phyloP scores from a whole-genome alignment of 2,113 vertebrate species.

The Fukomys damarensis region DNA sequence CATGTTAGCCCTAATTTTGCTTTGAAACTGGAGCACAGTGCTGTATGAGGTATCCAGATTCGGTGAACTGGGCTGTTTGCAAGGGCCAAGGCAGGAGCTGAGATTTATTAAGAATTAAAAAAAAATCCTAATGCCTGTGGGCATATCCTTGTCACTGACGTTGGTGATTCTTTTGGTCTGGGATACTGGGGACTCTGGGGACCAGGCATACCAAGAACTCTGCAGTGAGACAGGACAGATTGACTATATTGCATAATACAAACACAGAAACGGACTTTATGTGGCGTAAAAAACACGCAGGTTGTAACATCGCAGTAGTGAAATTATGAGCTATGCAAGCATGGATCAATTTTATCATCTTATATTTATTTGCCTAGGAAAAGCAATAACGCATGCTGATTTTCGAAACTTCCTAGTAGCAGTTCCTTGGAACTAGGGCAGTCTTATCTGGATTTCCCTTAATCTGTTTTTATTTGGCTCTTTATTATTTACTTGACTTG shows the following conservation, averaged over 20 bases:
- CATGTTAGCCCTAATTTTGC: conserved; percentile 66
- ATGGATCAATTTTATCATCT: conserved; percentile 24
- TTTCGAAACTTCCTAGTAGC: conserved; percentile 61
- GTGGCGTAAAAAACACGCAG: conserved; percentile 47
- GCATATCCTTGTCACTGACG: conserved; percentile 56
- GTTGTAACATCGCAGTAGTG: conserved; percentile 50
- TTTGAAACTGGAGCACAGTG: conserved; percentile 58
- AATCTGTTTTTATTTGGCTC: conserved; percentile 59
- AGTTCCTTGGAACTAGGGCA: conserved; percentile 42
- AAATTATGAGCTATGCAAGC: neutral
- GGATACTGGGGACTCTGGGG: neutral
- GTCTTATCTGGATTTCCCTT: conserved; percentile 47
- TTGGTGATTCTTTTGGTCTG: conserved; percentile 43
- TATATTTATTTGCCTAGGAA: conserved; percentile 26
- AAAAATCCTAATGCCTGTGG: neutral
- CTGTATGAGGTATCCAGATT: conserved; percentile 42
- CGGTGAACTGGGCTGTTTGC: conserved; percentile 38
- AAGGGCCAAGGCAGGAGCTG: conserved; percentile 38
- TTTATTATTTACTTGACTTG: conserved; percentile 57
- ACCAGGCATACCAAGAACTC: conserved; percentile 12
- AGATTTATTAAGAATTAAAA: conserved; percentile 43
- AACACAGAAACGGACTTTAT: conserved; percentile 36
- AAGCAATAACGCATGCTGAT: conserved; percentile 27
- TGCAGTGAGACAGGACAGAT: neutral
- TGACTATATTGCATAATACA: neutral